Conservation (phyloP, 2,888 invertebrate genomes). For the Drosophila falleni region DNA sequence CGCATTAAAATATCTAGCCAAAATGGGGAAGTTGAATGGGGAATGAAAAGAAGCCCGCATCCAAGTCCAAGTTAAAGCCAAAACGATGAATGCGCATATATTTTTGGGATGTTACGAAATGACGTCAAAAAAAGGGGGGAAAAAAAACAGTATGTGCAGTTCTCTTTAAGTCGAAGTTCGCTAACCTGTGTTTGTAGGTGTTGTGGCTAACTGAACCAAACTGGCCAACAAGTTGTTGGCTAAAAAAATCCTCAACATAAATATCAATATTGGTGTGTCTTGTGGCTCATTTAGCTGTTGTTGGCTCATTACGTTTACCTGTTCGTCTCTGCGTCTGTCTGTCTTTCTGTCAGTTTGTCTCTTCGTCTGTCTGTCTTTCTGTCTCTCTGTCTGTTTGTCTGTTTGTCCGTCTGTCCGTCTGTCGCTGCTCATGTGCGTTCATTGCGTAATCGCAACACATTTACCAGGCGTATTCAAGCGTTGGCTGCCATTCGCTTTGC, state of each 20-base stretch:
- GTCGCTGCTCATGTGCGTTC: slow-evolving; percentile 74
- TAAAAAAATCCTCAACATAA: slow-evolving; percentile 62
- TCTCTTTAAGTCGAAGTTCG: slow-evolving; percentile 47
- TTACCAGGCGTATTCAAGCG: slow-evolving; percentile 76
- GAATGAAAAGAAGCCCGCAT: background rate
- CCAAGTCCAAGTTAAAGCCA: slow-evolving; percentile 1
- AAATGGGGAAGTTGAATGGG: background rate
- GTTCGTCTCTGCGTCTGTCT: slow-evolving; percentile 27
- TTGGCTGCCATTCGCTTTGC: slow-evolving; percentile 43
- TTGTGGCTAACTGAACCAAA: slow-evolving; percentile 26
- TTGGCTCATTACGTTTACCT: slow-evolving; percentile 73
- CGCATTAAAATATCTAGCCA: slow-evolving; percentile 37
- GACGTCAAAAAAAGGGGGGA: slow-evolving; percentile 16
- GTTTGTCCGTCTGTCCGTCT: too few species aligned
- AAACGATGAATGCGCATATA: slow-evolving; percentile 55
- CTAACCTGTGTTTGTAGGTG: slow-evolving; percentile 69
- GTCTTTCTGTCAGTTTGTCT: slow-evolving; percentile 13
- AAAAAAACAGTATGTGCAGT: slow-evolving; percentile 51
- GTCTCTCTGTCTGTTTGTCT: slow-evolving; percentile 1
- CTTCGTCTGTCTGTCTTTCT: slow-evolving; percentile 9
- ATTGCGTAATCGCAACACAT: slow-evolving; percentile 78
- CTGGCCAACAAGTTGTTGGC: slow-evolving; percentile 39
- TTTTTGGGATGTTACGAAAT: slow-evolving; percentile 46
- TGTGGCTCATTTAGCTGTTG: slow-evolving; percentile 36
- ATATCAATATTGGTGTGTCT: slow-evolving; percentile 75